phyloP scores from a whole-genome alignment of 1,140 invertebrate species.

The Ylistrum balloti region DNA sequence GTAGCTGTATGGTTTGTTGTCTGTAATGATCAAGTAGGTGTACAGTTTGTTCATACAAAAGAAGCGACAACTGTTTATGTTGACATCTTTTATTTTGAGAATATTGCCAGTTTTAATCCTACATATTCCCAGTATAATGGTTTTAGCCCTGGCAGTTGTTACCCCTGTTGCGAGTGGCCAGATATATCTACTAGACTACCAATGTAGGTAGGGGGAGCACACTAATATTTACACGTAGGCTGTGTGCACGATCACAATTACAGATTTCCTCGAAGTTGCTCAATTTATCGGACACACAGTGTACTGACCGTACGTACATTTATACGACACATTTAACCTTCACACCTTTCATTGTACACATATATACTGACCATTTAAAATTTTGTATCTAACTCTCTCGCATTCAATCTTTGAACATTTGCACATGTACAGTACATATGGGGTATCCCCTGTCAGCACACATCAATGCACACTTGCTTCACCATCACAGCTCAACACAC shows the following conservation, averaged over 20 bases:
- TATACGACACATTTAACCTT: not conserved
- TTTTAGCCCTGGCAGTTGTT: slow-evolving; percentile 18
- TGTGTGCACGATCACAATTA: slow-evolving; percentile 7
- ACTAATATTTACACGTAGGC: not conserved
- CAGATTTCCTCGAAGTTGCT: not conserved
- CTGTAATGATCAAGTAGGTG: not conserved
- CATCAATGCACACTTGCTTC: not conserved
- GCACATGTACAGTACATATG: not conserved
- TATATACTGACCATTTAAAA: not conserved
- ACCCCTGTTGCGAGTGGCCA: slow-evolving; percentile 34
- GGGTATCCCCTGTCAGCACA: too few relatives aligned
- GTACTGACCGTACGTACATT: not conserved
- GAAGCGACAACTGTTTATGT: not conserved
- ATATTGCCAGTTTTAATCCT: slow-evolving; percentile 34
- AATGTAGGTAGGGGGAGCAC: slow-evolving; percentile 4
- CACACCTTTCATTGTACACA: not conserved
- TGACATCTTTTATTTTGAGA: slow-evolving; percentile 40
- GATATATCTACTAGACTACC: not conserved
- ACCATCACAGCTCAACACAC: not conserved
- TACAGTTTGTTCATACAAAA: not conserved
- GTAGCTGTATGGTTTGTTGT: too few relatives aligned
- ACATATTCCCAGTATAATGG: slow-evolving; percentile 4
- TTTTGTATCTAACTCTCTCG: not conserved
- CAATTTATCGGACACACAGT: not conserved
- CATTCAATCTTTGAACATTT: not conserved